Evolutionary conservation across 2,888 invertebrate genomes (phyloP), one percentile per base, ranked within the genome.

Genomic region (Metopia argyrocephala): DNA sequence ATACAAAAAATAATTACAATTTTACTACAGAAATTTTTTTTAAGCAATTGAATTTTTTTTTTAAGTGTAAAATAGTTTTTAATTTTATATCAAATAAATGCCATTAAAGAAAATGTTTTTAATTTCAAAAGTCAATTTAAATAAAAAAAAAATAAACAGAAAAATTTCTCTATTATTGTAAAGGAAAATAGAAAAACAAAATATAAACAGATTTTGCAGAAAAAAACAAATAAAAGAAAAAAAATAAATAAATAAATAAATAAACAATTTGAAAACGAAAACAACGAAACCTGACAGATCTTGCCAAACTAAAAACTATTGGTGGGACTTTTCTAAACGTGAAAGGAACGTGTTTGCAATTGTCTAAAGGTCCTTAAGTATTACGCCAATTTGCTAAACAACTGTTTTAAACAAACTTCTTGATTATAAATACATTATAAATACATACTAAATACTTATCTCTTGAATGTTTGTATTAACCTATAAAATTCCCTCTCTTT

Each of bases 401-500:
- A 9, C 7, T n/a, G n/a, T n/a, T n/a, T n/a, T n/a, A n/a, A n/a
- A n/a, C n/a, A n/a, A n/a, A n/a, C n/a, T n/a, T n/a, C n/a, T n/a
- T n/a, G n/a, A n/a, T n/a, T n/a, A n/a, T n/a, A n/a, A n/a, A n/a
- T n/a, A n/a, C n/a, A n/a, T n/a, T n/a, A n/a, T n/a, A n/a, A n/a
- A n/a, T n/a, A n/a, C n/a, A n/a, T n/a, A n/a, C n/a, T n/a, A n/a
- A 0, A 52, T 9, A 4, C n/a, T 27, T 62, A 38, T 57, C n/a
- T 38, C 9, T 46, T 62, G 3, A 61, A 82, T 85, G 69, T 25
- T 75, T 18, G n/a, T 70, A 70, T 57, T 78, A 50, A 64, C 70
- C n/a, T 76, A 27, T 75, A 70, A 69, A 75, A 28, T 61, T 75
- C 45, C 46, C 38, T 46, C 54, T 68, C 46, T 46, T 87, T 89